Conservation (phyloP, 2,797 vertebrate genomes). For the Salmo trutta region DNA sequence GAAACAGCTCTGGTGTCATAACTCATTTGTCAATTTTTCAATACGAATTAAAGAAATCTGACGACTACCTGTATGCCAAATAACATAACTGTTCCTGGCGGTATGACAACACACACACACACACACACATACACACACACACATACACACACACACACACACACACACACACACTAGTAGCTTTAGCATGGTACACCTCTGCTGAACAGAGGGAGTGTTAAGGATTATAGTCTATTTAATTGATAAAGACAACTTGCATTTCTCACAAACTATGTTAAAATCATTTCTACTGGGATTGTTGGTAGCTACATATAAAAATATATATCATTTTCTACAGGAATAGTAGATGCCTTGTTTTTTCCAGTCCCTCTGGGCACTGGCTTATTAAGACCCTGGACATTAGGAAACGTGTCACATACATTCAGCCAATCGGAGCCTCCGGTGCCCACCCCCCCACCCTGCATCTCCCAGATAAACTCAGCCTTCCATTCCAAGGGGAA, state of each 20-base stretch:
- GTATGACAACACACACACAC: constrained; percentile 48
- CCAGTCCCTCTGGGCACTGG: constrained; percentile 11
- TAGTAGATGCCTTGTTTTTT: not conserved
- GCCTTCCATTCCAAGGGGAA: constrained; percentile 46
- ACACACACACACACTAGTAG: too few species aligned
- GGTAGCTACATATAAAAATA: not conserved
- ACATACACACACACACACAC: constrained; percentile 32
- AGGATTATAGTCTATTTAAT: not conserved
- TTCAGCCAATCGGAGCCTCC: too few species aligned
- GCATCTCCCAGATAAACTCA: constrained; percentile 39
- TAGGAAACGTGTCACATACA: constrained; percentile 29
- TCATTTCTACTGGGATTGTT: not conserved
- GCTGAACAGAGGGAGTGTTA: not conserved
- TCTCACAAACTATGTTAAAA: not conserved
- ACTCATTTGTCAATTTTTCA: constrained; percentile 76
- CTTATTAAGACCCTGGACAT: constrained; percentile 40
- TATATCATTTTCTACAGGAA: not conserved
- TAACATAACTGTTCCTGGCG: constrained; percentile 70
- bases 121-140: constrained; percentile 30
- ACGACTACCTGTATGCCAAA: constrained; percentile 72
- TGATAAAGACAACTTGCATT: not conserved
- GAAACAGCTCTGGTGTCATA: constrained; percentile 69
- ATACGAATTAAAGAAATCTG: constrained; percentile 74
- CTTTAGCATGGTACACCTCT: not conserved
- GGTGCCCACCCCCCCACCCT: constrained; percentile 5